Evolutionary conservation across 2,888 invertebrate genomes (phyloP).

Genomic region (Caenorhabditis uteleia): DNA sequence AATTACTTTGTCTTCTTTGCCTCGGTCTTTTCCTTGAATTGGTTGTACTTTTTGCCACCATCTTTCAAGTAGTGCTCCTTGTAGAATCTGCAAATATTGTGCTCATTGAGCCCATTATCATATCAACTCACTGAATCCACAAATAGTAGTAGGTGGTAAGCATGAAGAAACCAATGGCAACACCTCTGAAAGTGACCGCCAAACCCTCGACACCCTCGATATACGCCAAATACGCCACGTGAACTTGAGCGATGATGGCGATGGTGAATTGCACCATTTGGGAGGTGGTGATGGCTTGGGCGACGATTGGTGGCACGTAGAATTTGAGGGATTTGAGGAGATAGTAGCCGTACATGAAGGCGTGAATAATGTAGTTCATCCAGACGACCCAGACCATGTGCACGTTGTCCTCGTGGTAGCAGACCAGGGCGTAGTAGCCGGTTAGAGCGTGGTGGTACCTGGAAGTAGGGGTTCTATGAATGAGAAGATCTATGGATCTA

Average conservation of each 20-base stretch:
- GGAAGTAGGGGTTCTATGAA: too few relatives aligned
- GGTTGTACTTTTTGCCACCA: conserved; percentile 63
- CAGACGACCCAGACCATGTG: conserved; percentile 66
- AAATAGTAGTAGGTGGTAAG: conserved; percentile 59
- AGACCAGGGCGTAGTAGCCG: conserved; percentile 64
- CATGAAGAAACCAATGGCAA: conserved; percentile 60
- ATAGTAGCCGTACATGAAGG: conserved; percentile 65
- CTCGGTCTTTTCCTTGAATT: conserved; percentile 17
- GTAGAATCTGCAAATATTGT: conserved; percentile 56
- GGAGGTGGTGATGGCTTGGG: conserved; percentile 59
- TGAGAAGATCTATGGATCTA: too few relatives aligned
- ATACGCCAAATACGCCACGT: conserved; percentile 45
- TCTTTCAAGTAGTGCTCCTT: conserved; percentile 56
- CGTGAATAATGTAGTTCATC: conserved; percentile 64
- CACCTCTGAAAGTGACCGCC: conserved; percentile 57
- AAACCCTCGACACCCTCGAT: conserved; percentile 38
- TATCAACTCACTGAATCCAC: conserved; percentile 50
- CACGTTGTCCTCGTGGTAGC: conserved; percentile 64
- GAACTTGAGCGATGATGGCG: conserved; percentile 59
- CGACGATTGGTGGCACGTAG: conserved; percentile 58
- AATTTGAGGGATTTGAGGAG: conserved; percentile 61
- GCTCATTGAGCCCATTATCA: not conserved
- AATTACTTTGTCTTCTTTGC: too few relatives aligned
- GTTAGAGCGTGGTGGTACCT: conserved; percentile 67
- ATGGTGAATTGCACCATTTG: conserved; percentile 66